Base-by-base conservation (phyloP, 2,113 vertebrate species). In the Limnothrissa miodon region DNA sequence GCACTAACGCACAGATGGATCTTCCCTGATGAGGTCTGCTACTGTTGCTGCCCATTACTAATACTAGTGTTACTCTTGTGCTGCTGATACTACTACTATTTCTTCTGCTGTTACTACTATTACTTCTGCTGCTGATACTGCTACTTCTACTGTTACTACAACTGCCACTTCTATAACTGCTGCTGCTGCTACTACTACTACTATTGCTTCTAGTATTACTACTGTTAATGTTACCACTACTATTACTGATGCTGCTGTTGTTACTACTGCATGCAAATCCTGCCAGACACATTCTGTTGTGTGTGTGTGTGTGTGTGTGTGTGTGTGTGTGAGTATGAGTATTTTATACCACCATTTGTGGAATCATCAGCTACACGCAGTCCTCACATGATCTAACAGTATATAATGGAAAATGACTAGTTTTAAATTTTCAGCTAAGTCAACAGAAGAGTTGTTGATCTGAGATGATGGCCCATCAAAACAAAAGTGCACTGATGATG, bases 1-100 rank as follows among this genome's bases (percentile, higher is more conserved):
- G 33, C 62, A 36, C 29, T 29, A 36, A 29, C 45, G 36, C 79
- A 83, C 83, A 88, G 85, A 88, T 86, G 82, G 87, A 59, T 25
- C 62, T 29, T 48, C 15, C 2, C 11, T 23, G 62, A 7, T 21
- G 45, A 79, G 81, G 83, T 45, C 44, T 42, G 2, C 48, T 53
- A 53, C 48, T 53, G 17, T 19, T 56, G 17, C 19, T 56, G 17
- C 53, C 53, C 5, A 21, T 21, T 56, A 56, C 17, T 56, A 23
- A 2, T 17, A 21, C 53, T 56, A 56, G 17, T 19, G 48, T 21
- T 53, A 21, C 1, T 53, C 1, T 10, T 53, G 48, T 4, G 2
- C 10, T 53, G 8, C 11, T 4, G 8, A 1, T 53, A 53, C 42
- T 42, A 42, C 42, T 42, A 42, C 42, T 42, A 42, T 42, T 42